Evolutionary conservation across 2,797 vertebrate species (phyloP).

Genomic region (Carduelis carduelis): DNA sequence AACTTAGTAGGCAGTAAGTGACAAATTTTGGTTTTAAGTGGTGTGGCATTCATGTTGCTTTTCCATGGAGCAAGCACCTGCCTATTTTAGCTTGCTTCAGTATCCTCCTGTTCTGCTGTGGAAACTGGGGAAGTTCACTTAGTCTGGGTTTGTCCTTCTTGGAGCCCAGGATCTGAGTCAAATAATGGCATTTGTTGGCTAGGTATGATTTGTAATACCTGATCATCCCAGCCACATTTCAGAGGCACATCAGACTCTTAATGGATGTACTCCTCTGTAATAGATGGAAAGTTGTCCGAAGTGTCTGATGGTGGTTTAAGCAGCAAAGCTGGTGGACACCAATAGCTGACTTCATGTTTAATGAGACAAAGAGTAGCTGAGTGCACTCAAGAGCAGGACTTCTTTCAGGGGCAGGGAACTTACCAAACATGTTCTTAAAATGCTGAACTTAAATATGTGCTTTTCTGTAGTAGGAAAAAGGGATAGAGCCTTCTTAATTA

Average conservation of each 20-base stretch:
- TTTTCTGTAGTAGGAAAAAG: neutral
- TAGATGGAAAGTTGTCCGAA: neutral
- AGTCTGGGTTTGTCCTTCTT: neutral
- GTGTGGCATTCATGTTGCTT: neutral
- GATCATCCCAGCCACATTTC: neutral
- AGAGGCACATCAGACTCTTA: neutral
- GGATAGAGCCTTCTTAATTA: neutral
- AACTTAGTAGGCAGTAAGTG: conserved; percentile 97
- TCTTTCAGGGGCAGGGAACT: neutral
- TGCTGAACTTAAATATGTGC: neutral
- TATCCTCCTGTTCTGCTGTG: neutral
- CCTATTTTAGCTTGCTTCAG: neutral
- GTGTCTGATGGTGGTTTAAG: neutral
- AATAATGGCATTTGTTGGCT: neutral
- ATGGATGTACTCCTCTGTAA: neutral
- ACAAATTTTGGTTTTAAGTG: neutral
- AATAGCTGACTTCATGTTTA: neutral
- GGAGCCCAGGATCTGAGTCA: neutral
- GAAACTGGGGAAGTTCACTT: neutral
- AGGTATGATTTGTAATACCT: neutral
- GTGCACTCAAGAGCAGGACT: neutral
- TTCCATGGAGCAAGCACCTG: neutral
- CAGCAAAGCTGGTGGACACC: neutral
- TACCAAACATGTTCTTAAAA: neutral
- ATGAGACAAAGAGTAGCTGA: neutral